phyloP scores from a whole-genome alignment of 2,113 vertebrate species.

The Myrmophylax atrothorax region DNA sequence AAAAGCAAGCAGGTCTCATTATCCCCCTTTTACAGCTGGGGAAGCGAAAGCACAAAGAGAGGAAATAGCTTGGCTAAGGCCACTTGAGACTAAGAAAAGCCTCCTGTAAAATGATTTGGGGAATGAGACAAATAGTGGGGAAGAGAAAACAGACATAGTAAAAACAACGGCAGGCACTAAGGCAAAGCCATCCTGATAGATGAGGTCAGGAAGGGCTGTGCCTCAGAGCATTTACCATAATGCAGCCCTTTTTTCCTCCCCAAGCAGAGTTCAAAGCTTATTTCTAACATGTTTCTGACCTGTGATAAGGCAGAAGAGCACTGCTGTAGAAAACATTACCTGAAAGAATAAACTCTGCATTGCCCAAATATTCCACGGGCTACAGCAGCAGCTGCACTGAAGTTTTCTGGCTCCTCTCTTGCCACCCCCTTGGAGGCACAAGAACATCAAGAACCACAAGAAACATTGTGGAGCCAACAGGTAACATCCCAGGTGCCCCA shows the following conservation, averaged over 20 bases:
- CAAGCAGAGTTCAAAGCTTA: background rate
- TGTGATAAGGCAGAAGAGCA: background rate
- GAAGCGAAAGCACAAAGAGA: slow-evolving; percentile 54
- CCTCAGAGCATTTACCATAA: background rate
- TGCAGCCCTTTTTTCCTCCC: background rate
- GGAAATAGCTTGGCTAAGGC: slow-evolving; percentile 52
- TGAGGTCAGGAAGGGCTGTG: background rate
- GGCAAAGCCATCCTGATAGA: background rate
- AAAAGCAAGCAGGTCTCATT: slow-evolving; percentile 53
- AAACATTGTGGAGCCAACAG: background rate
- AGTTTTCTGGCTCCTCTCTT: background rate
- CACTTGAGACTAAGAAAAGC: slow-evolving; percentile 13
- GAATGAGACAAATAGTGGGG: background rate
- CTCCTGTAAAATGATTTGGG: background rate
- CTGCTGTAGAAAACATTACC: background rate
- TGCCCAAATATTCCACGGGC: background rate
- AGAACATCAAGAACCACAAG: background rate
- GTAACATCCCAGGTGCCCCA: background rate
- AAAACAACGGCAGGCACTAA: background rate
- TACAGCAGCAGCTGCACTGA: background rate
- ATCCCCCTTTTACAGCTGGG: slow-evolving; percentile 44
- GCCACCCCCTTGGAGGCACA: background rate
- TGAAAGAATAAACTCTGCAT: background rate
- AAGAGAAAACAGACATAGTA: background rate
- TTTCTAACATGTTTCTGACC: background rate